phyloP scores from a whole-genome alignment of 2,113 vertebrate genomes.

The Columba janthina region DNA sequence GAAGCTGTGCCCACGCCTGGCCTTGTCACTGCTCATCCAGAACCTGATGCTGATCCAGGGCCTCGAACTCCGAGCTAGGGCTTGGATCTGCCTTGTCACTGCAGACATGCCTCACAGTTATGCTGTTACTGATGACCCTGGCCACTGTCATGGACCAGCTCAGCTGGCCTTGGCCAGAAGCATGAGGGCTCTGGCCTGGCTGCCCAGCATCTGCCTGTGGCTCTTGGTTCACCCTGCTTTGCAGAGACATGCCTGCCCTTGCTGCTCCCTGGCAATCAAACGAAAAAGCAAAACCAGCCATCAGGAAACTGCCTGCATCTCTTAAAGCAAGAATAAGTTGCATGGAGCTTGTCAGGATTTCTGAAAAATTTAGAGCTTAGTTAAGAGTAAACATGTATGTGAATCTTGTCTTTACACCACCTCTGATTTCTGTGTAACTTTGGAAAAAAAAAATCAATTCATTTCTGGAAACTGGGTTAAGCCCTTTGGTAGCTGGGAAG shows the following conservation, averaged over 20 bases:
- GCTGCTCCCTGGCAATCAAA: background rate
- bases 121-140: accelerated
- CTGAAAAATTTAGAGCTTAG: background rate
- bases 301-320: background rate
- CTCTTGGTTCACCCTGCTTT: background rate
- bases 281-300: background rate
- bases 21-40: background rate
- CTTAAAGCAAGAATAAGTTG: background rate
- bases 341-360: background rate
- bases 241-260: accelerated
- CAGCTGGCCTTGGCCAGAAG: background rate
- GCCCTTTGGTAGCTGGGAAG: background rate
- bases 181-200: accelerated
- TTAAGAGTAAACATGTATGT: background rate
- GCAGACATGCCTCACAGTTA: accelerated
- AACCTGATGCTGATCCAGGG: background rate
- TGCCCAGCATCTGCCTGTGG: background rate
- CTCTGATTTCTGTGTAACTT: background rate
- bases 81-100: background rate
- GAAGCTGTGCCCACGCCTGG: background rate
- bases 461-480: background rate
- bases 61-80: accelerated
- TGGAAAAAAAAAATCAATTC: background rate
- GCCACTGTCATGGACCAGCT: background rate
- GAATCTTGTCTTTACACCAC: background rate